Conservation (phyloP, 2,113 vertebrate species). For the Lontra canadensis region DNA sequence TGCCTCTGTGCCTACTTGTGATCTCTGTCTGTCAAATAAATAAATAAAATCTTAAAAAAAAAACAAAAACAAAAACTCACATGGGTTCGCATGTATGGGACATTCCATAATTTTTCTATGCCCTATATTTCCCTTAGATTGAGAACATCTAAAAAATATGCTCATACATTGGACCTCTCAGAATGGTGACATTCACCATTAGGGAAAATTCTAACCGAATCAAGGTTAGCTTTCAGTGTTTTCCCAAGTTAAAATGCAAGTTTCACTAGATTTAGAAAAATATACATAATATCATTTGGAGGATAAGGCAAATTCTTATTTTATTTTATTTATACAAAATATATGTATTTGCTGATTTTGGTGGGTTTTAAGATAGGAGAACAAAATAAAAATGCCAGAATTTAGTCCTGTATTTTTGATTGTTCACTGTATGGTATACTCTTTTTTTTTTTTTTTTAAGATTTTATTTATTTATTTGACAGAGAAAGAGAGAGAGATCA, state of each 20-base stretch:
- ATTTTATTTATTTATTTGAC: no score
- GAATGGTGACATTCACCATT: background rate
- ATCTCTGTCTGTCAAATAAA: no score
- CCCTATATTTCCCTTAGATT: background rate
- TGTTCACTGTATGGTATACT: background rate
- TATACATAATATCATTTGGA: background rate
- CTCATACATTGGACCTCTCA: background rate
- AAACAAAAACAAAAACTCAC: background rate
- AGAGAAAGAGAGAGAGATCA: no score
- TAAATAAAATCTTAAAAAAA: no score
- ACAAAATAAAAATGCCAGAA: background rate
- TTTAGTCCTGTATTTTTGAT: background rate
- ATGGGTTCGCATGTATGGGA: background rate
- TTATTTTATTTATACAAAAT: background rate
- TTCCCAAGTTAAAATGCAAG: background rate
- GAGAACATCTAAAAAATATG: background rate
- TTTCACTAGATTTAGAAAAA: constrained; percentile 17
- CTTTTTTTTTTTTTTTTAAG: no score
- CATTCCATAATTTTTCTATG: background rate
- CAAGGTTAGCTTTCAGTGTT: background rate
- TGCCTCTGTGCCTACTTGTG: no score
- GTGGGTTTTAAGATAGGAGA: background rate
- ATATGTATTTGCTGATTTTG: background rate
- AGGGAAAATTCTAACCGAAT: background rate
- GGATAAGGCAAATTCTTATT: background rate